Percentiles rank a stretch among this genome's conserved stretches.
Conservation (phyloP, 92 coral and sea anemone genomes). For the Parazoanthus swiftii region DNA sequence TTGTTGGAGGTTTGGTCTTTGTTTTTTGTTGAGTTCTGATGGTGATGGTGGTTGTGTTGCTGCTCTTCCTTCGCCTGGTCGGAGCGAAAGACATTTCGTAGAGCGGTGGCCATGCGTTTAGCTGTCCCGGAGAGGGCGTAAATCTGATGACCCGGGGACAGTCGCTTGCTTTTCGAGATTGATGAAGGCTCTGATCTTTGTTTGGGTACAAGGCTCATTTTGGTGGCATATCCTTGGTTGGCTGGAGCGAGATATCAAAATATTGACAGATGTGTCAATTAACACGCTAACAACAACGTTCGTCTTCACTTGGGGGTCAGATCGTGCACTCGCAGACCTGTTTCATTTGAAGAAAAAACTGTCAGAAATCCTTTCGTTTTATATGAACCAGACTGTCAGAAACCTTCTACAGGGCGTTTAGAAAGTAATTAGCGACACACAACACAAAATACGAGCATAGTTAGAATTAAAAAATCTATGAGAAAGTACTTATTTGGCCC, state of each 20-base stretch:
- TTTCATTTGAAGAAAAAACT: neutral
- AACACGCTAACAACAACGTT: too few species aligned
- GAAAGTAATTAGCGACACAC: too few species aligned
- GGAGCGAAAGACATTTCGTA: constrained; percentile 81
- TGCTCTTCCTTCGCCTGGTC: constrained; percentile 67
- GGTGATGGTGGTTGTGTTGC: constrained; percentile 48
- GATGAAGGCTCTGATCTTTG: constrained; percentile 53
- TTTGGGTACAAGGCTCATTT: constrained; percentile 67
- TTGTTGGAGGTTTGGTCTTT: constrained; percentile 33
- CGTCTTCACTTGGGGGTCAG: neutral
- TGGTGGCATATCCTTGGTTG: constrained; percentile 78
- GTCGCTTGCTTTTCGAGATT: constrained; percentile 71
- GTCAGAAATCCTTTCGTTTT: neutral
- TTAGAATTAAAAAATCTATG: too few species aligned
- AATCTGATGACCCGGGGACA: constrained; percentile 73
- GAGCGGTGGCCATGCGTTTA: constrained; percentile 79
- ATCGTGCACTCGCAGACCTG: neutral
- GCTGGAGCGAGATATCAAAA: constrained; percentile 49
- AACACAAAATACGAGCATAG: too few species aligned
- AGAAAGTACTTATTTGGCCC: too few species aligned
- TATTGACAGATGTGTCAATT: constrained; percentile 5
- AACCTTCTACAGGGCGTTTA: too few species aligned
- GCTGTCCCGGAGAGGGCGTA: constrained; percentile 75
- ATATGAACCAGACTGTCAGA: neutral
- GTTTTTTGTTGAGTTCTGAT: constrained; percentile 17